Evolutionary conservation across 2,888 invertebrate species (phyloP).

Genomic region (Sphaerophoria rueppellii): DNA sequence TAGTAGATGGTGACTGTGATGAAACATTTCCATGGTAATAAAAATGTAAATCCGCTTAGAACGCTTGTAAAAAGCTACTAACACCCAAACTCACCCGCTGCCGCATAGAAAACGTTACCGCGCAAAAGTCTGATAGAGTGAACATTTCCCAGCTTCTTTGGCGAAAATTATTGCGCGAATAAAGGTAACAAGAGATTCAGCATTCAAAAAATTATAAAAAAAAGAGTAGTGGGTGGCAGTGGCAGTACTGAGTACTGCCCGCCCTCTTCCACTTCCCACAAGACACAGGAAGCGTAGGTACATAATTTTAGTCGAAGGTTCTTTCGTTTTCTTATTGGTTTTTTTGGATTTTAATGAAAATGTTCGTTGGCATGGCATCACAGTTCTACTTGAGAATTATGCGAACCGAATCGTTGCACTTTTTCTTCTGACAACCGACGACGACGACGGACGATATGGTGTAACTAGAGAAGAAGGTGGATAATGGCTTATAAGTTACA

Average conservation of each 20-base stretch:
- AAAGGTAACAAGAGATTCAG: constrained; percentile 34
- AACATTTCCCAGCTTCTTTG: constrained; percentile 38
- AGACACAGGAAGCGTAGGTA: constrained; percentile 23
- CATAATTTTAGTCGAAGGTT: constrained; percentile 29
- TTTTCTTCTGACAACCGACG: neutral
- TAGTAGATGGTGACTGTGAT: constrained; percentile 30
- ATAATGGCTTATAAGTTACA: constrained; percentile 30
- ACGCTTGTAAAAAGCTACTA: constrained; percentile 62
- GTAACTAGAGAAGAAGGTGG: constrained; percentile 29
- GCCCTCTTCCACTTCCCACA: neutral
- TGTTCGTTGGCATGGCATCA: constrained; percentile 55
- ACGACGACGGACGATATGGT: neutral
- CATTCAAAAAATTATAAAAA: neutral
- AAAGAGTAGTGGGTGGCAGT: constrained; percentile 4
- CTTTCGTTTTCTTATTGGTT: constrained; percentile 15
- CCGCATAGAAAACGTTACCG: neutral
- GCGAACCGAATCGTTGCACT: constrained; percentile 23
- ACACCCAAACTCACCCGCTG: constrained; percentile 25
- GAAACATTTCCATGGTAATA: constrained; percentile 65
- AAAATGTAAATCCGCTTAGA: constrained; percentile 70
- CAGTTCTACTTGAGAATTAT: neutral
- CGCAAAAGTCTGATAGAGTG: constrained; percentile 4
- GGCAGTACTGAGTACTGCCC: neutral
- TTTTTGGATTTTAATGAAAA: constrained; percentile 48
- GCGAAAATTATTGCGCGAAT: constrained; percentile 40